Conservation (phyloP, 2,797 vertebrate genomes). For the Pipistrellus kuhlii region DNA sequence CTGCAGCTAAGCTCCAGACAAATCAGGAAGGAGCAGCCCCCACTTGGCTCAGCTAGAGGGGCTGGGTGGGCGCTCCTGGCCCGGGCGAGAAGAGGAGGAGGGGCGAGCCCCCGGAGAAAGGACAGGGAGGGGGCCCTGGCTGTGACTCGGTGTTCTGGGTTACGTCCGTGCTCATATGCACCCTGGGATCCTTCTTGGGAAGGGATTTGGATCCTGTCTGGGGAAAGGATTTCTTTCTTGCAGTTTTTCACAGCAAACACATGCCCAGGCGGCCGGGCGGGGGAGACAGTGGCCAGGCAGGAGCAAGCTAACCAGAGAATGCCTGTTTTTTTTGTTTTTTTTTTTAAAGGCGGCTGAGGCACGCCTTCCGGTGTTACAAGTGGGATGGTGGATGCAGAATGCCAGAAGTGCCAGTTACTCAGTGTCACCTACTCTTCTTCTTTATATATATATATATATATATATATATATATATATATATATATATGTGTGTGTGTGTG, state of each 20-base stretch:
- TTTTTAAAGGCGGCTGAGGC: not conserved
- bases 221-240: not conserved
- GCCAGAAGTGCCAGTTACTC: accelerated
- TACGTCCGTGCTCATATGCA: not conserved
- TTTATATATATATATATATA: no score
- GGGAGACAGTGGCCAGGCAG: not conserved
- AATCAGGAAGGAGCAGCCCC: not conserved
- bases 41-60: not conserved
- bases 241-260: not conserved
- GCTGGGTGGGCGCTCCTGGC: no score
- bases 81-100: not conserved
- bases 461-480: no score
- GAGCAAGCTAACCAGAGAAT: not conserved
- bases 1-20: not conserved
- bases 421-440: not conserved
- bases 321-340: not conserved
- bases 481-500: no score
- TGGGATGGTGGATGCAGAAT: not conserved
- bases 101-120: not conserved
- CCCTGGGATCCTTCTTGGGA: not conserved
- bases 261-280: not conserved
- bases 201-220: not conserved
- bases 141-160: not conserved
- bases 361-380: not conserved
- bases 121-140: not conserved